Evolutionary conservation across 2,113 vertebrate species (phyloP), one percentile per base, ranked within the genome.

Genomic region (Mellivora capensis): DNA sequence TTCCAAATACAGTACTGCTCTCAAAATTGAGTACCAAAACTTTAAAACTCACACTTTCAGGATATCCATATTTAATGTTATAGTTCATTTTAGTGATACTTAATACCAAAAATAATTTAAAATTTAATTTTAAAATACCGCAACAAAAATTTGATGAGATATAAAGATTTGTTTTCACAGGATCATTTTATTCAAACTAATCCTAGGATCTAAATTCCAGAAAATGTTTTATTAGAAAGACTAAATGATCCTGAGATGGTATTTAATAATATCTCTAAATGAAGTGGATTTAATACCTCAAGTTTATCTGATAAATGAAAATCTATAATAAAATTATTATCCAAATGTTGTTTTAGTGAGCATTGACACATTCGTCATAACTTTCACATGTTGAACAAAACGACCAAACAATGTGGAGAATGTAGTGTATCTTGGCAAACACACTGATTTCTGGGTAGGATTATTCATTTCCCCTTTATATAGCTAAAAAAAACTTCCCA

Each of bases 61-160:
- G 87, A 87, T 90, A 87, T 72, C 44, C 15, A 85, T 64, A 93
- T 95, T 91, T 83, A 89, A 74, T 54, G 18, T 37, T 88, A 85
- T 69, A 59, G 52, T 74, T 85, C 23, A 1, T 71, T 87, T 71
- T 74, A 94, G 49, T 81, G 39, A 25, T 71, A 61, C 1, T 54
- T 82, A 89, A 81, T 15, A 49, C 1, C 29, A 92, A 57, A 90
- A 87, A 23, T 76, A 77, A 1, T 74, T 82, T 71, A 34, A 90
- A 69, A 57, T 29, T 82, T 77, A 67, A 54, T 77, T 94, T 31
- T 37, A 77, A 79, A 76, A 90, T 88, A 29, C 17, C 39, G 47
- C 29, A 80, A 61, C 72, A 83, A 93, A 93, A 91, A 25, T 72
- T 4, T 62, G 44, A 87, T 86, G 21, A 90, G 9, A 31, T 27